phyloP scores from a whole-genome alignment of 2,797 vertebrate genomes.

The Falco peregrinus region DNA sequence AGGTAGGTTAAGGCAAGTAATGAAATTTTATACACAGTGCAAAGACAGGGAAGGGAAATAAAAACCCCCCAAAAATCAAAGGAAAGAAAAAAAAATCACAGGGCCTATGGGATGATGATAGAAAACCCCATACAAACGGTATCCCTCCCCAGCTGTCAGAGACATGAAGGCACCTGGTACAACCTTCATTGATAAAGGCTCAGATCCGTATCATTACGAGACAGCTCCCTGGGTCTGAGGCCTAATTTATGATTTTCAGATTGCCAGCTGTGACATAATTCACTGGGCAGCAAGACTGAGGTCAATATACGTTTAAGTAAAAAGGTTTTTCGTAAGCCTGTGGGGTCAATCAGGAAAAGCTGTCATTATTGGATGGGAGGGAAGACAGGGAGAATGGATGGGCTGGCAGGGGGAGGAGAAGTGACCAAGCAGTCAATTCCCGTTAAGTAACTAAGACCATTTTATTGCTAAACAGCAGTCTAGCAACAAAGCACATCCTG shows the following conservation, averaged over 20 bases:
- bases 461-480: conserved; percentile 44
- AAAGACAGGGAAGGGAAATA: background rate
- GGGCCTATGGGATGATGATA: conserved; percentile 56
- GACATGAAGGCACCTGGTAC: conserved; percentile 32
- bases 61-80: background rate
- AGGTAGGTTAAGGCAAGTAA: background rate
- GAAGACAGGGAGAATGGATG: background rate
- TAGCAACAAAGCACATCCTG: background rate
- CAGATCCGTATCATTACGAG: conserved; percentile 10
- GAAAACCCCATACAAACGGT: conserved; percentile 61
- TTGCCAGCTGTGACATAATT: conserved; percentile 72
- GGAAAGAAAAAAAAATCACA: background rate
- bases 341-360: conserved; percentile 70
- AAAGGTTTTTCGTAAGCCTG: conserved; percentile 73
- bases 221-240: conserved; percentile 41
- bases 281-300: conserved; percentile 65
- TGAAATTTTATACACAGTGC: background rate
- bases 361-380: conserved; percentile 12
- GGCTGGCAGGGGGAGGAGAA: background rate
- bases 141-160: background rate
- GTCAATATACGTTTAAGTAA: conserved; percentile 80
- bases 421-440: conserved; percentile 50
- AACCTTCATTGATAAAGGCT: conserved; percentile 3
- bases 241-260: conserved; percentile 70
- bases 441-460: conserved; percentile 38